Evolutionary conservation across 2,113 vertebrate genomes (phyloP), one percentile per base, ranked within the genome.

Genomic region (Rhinolophus sinicus): DNA sequence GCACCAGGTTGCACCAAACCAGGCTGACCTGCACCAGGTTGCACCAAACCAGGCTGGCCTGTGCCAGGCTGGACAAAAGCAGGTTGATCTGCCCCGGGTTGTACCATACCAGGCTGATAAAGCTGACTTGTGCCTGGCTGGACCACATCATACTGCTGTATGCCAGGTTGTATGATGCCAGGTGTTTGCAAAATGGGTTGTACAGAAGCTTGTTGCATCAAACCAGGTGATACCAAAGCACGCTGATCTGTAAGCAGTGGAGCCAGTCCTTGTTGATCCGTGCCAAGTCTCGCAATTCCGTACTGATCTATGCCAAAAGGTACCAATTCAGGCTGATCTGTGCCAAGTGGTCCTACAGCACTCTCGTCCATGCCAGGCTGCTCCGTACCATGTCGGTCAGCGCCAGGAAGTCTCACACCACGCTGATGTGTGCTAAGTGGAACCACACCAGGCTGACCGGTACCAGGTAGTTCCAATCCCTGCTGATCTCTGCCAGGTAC

Each of bases 121-220:
- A 50, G 64, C 26, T 64, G 60, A 13, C 9, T 47, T 8, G 58
- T 35, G 1, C 58, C 33, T 10, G 93, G 35, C 40, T 58, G 89
- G 35, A 18, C 22, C 18, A 60, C 6, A 19, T 35, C 69, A 38
- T 2, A 28, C 22, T 54, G 58, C 2, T 47, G 65, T 69, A 35
- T 19, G 35, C 40, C 67, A 62, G 40, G 64, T 9, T 83, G 91
- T 30, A 50, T 11, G 30, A 95, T 84, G 15, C 81, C 88, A 67
- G 67, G 22, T 28, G 67, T 19, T 50, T 22, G 77, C 50, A 73
- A 56, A 28, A n/a, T 28, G n/a, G 93, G 73, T 54, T 95, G 94
- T 24, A 38, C 10, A 50, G 78, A 73, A 60, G 50, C 87, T 92
- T 88, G 93, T 33, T 81, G 93, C 44, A 47, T 50, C 80, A 96